These are phyloP conservation scores for Brachyalestes nurse DNA, from an alignment of 2,797 vertebrate genomes.

Conservation along the genomic window DNA sequence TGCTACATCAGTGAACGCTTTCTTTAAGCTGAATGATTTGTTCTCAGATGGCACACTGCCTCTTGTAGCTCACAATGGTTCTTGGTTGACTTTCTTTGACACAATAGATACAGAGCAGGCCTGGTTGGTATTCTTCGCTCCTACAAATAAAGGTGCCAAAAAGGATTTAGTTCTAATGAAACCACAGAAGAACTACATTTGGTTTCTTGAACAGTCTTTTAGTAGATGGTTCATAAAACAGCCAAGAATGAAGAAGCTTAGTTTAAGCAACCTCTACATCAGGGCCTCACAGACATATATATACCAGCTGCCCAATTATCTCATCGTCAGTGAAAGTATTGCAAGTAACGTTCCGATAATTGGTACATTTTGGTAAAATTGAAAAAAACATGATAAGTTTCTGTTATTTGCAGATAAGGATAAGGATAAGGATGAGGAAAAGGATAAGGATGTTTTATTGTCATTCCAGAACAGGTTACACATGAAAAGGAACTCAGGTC, in stretches of 20 bases:
- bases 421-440: too few relatives aligned
- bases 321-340: background rate
- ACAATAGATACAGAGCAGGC: background rate
- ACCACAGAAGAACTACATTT: background rate
- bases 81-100: background rate
- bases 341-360: background rate
- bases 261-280: background rate
- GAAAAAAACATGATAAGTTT: background rate
- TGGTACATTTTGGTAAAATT: background rate
- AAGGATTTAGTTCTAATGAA: background rate
- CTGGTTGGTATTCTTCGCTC: background rate
- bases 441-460: too few relatives aligned
- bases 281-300: background rate
- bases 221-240: background rate
- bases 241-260: background rate
- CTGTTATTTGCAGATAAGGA: too few relatives aligned
- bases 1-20: background rate
- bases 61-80: constrained; percentile 6
- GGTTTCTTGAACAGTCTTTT: background rate
- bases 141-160: background rate
- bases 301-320: too few relatives aligned
- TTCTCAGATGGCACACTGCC: constrained; percentile 9
- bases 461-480: too few relatives aligned
- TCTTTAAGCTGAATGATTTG: constrained; percentile 12
- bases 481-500: too few relatives aligned